phyloP scores from a whole-genome alignment of 2,113 vertebrate species.

The Rattus rattus region DNA sequence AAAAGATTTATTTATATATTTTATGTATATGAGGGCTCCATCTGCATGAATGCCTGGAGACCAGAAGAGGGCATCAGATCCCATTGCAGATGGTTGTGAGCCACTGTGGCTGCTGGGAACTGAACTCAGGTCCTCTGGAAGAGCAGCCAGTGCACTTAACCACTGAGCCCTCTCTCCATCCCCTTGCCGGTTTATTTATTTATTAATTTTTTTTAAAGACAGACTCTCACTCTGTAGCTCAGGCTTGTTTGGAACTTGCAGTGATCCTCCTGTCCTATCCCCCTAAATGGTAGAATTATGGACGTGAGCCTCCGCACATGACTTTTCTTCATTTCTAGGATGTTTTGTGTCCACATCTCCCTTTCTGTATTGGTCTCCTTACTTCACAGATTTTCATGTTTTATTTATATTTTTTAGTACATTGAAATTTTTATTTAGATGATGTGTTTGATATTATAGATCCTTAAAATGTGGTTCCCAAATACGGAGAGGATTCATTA shows the following conservation, averaged over 20 bases:
- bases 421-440: constrained; percentile 16
- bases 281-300: neutral
- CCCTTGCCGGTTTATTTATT: too few relatives aligned
- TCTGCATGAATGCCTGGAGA: too few relatives aligned
- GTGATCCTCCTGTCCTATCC: neutral
- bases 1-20: too few relatives aligned
- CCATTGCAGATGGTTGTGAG: too few relatives aligned
- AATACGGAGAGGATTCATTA: neutral
- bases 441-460: neutral
- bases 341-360: neutral
- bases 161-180: too few relatives aligned
- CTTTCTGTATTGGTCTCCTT: neutral
- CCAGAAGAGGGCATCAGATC: too few relatives aligned
- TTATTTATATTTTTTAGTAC: neutral
- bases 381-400: neutral
- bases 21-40: too few relatives aligned
- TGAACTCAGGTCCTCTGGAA: too few relatives aligned
- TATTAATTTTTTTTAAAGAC: neutral
- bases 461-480: constrained; percentile 33
- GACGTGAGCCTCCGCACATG: neutral
- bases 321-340: neutral
- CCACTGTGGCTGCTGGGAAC: too few relatives aligned
- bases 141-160: too few relatives aligned
- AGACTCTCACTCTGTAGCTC: neutral
- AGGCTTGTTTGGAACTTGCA: neutral